Base-by-base conservation (phyloP, 2,113 vertebrate species). In the Steatornis caripensis region DNA sequence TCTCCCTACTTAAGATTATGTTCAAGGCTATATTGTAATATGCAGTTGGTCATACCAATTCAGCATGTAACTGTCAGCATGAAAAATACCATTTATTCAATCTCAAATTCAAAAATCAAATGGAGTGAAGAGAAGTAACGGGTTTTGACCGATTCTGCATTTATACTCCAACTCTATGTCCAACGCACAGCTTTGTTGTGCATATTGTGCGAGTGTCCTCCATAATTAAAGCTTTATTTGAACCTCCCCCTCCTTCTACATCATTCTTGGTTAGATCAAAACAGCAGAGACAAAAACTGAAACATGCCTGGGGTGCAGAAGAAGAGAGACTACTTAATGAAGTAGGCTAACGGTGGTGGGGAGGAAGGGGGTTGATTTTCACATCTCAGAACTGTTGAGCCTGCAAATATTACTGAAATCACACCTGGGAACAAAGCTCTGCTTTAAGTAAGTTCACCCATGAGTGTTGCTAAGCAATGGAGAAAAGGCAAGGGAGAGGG, bases 381-480 rank as follows among this genome's bases (percentile, higher is more conserved):
- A 76, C 87, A 60, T 95, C 82, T 95, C 84, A 24, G 58, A 89
- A 92, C 61, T 43, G 62, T 27, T 89, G 84, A 96, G 92, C 77
- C 70, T 91, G 78, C 80, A 94, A 95, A 96, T 91, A 88, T 81
- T 82, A 37, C 78, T 75, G 90, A 95, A 96, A 84, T 83, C 88
- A 90, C 95, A 96, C 92, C 92, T 97, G 91, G 94, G 92, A 96
- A 96, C 86, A 91, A 95, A 74, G 92, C 91, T 92, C 55, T 93
- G 88, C 71, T 94, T 89, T 95, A 93, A 96, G 66, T 23, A 91
- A 97, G 79, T 92, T 95, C 96, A 95, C 91, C 93, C 95, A 93
- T 81, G 86, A 97, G 84, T 95, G 97, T 98, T 98, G 97, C 97
- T 98, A 98, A 97, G 97, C 97, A 96, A 97, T 98, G 81, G 62